These are phyloP conservation scores for Cyphomyrus discorhynchus DNA, from an alignment of 2,113 vertebrate species.

Conservation along the genomic window DNA sequence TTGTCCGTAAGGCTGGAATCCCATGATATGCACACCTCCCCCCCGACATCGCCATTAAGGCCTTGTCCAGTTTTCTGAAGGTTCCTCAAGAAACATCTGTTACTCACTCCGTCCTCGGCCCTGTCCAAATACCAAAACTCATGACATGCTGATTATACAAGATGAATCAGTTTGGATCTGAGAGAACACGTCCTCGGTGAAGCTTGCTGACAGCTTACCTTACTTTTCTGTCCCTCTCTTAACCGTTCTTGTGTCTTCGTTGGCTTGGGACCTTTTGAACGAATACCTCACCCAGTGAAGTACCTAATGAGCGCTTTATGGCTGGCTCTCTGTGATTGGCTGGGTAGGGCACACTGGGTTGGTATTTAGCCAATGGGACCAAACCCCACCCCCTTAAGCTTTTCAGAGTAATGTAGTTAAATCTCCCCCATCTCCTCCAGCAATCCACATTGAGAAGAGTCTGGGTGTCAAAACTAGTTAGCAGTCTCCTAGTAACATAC, in stretches of 20 bases:
- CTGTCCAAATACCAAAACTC: not conserved
- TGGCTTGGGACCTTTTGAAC: slow-evolving; percentile 47
- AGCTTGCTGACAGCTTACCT: slow-evolving; percentile 17
- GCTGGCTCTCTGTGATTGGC: slow-evolving; percentile 55
- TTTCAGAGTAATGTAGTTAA: slow-evolving; percentile 56
- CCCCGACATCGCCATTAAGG: not conserved
- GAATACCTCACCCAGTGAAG: slow-evolving; percentile 47
- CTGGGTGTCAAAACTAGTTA: slow-evolving; percentile 23
- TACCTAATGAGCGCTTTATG: slow-evolving; percentile 35
- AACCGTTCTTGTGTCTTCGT: slow-evolving; percentile 27
- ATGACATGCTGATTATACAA: not conserved
- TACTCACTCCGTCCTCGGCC: not conserved
- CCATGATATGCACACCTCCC: not conserved
- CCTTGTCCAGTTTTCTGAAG: not conserved
- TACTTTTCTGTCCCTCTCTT: slow-evolving; percentile 25
- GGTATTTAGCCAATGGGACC: slow-evolving; percentile 49
- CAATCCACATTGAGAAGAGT: slow-evolving; percentile 16
- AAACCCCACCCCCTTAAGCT: slow-evolving; percentile 65
- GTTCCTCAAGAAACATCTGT: not conserved
- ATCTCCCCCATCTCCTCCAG: slow-evolving; percentile 39
- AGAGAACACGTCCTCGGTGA: not conserved
- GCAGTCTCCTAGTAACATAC: not conserved
- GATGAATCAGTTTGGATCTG: not conserved
- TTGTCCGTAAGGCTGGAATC: not conserved
- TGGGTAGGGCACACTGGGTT: slow-evolving; percentile 39